Percentiles rank a stretch among this genome's conserved stretches.
phyloP scores from a whole-genome alignment of 2,797 vertebrate species.

The Myotis planiceps region DNA sequence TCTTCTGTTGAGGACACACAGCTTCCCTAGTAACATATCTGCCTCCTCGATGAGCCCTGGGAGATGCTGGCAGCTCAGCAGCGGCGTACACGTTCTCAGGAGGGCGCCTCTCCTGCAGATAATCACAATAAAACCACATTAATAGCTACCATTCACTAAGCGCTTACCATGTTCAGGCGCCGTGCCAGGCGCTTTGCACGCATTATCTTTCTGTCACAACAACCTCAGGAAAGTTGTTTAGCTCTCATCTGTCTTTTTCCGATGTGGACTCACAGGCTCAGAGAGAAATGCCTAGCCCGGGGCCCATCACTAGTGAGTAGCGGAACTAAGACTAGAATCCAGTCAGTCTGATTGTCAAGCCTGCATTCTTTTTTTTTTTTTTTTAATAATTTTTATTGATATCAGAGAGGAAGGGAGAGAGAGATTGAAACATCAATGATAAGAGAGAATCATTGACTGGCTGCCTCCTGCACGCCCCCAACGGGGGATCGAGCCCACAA shows the following conservation, averaged over 20 bases:
- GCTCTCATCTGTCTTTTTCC: not conserved
- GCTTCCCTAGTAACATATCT: not conserved
- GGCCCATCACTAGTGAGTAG: not conserved
- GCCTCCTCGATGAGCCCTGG: not conserved
- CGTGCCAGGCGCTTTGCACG: not conserved
- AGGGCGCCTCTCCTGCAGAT: not conserved
- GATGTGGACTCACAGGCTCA: not conserved
- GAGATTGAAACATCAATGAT: too few species aligned
- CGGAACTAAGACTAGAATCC: not conserved
- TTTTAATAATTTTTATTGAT: too few species aligned
- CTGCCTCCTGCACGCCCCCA: too few species aligned
- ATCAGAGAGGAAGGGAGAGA: too few species aligned
- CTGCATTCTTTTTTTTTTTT: not conserved
- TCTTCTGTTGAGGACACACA: not conserved
- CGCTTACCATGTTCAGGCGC: not conserved
- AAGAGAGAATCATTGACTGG: too few species aligned
- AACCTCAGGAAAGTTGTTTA: not conserved
- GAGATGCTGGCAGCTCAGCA: not conserved
- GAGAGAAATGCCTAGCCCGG: not conserved
- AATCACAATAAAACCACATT: not conserved
- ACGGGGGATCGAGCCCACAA: too few species aligned
- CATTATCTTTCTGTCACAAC: not conserved
- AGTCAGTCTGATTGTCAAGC: not conserved
- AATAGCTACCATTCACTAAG: not conserved
- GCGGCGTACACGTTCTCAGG: not conserved